Evolutionary conservation across 2,888 invertebrate genomes (phyloP).

Genomic region (Standfussiana lucernea): DNA sequence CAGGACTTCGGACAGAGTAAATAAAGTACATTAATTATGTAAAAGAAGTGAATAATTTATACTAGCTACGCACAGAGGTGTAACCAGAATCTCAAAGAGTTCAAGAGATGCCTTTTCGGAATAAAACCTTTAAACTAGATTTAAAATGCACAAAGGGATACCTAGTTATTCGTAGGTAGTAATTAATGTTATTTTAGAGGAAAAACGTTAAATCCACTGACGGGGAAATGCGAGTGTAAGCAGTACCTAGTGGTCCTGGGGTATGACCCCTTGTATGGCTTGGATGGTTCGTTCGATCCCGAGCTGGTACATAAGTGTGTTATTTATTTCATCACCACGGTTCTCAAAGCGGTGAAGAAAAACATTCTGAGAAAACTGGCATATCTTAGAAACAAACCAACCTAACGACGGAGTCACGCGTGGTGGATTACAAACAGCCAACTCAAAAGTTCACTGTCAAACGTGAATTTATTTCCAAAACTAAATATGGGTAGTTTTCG

Average conservation of each 20-base stretch:
- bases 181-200: background rate
- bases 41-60: slow-evolving; percentile 50
- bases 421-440: background rate
- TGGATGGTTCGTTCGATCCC: background rate
- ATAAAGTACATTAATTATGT: slow-evolving; percentile 46
- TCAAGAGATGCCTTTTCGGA: slow-evolving; percentile 19
- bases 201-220: slow-evolving; percentile 9
- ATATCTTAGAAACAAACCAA: background rate
- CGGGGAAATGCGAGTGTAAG: background rate
- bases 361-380: background rate
- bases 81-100: slow-evolving; percentile 41
- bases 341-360: background rate
- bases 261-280: background rate
- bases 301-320: no score
- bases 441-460: background rate
- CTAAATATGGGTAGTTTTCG: background rate
- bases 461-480: background rate
- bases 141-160: slow-evolving; percentile 12
- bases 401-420: background rate
- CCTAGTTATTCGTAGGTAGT: background rate
- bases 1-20: slow-evolving; percentile 43
- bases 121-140: slow-evolving; percentile 8
- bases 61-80: slow-evolving; percentile 28
- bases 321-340: background rate
- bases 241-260: background rate